Percentiles rank a stretch among this genome's conserved stretches.
phyloP scores from a whole-genome alignment of 2,888 invertebrate genomes.

The Ceramica pisi region DNA sequence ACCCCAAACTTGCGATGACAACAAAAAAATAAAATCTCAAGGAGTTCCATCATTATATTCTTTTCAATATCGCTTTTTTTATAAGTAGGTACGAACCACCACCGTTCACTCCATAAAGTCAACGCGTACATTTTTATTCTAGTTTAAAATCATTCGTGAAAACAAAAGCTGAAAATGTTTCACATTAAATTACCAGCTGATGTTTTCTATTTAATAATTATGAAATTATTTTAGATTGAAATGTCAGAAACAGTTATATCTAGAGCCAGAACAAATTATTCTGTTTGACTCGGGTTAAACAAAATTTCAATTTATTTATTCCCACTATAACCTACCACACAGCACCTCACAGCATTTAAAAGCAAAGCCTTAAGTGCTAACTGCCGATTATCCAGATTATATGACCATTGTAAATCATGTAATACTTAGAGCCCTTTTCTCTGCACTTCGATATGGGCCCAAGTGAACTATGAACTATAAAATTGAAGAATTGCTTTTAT shows the following conservation, averaged over 20 bases:
- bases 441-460: slow-evolving; percentile 71
- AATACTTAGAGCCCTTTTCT: slow-evolving; percentile 84
- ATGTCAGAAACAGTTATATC: not conserved
- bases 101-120: not conserved
- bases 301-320: not conserved
- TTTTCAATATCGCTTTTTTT: not conserved
- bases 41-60: not conserved
- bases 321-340: slow-evolving; percentile 48
- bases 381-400: slow-evolving; percentile 87
- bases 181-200: not conserved
- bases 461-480: slow-evolving; percentile 89
- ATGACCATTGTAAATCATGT: slow-evolving; percentile 87
- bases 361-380: slow-evolving; percentile 80
- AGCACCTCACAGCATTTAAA: slow-evolving; percentile 68
- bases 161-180: not conserved
- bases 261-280: not conserved
- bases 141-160: not conserved
- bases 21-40: no score
- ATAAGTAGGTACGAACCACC: not conserved
- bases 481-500: slow-evolving; percentile 87
- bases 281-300: not conserved
- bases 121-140: no score
- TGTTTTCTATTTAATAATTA: not conserved
- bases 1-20: no score
- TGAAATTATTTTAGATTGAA: not conserved